Percentiles rank a stretch among this genome's conserved stretches.
Evolutionary conservation across 1,140 invertebrate genomes (phyloP).

Genomic region (Pseudobourletiella spinata): DNA sequence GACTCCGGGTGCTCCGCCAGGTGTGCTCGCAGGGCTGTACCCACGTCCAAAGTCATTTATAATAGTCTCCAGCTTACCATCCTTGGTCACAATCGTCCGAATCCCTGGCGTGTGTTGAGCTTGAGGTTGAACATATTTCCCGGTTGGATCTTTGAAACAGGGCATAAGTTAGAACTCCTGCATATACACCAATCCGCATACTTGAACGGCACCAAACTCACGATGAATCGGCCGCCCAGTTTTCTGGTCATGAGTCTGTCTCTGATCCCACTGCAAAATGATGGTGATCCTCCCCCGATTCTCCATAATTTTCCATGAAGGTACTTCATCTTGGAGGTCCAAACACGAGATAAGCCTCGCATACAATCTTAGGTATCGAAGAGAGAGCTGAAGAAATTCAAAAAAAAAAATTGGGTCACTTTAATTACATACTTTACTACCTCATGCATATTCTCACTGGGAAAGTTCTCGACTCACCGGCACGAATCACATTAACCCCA

Average conservation of each 20-base stretch:
- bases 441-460: no score
- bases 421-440: no score
- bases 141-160: background rate
- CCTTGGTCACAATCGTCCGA: slow-evolving; percentile 37
- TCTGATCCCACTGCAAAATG: slow-evolving; percentile 51
- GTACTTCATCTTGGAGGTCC: slow-evolving; percentile 79
- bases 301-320: slow-evolving; percentile 95
- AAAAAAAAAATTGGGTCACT: background rate
- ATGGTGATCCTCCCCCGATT: slow-evolving; percentile 88
- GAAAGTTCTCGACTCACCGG: slow-evolving; percentile 64
- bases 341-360: slow-evolving; percentile 88
- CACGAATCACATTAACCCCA: slow-evolving; percentile 81
- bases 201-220: no score
- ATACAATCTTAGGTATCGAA: slow-evolving; percentile 90
- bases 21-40: background rate
- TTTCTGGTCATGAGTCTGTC: slow-evolving; percentile 44
- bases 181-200: no score
- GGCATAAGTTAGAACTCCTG: no score
- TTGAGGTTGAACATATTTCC: background rate
- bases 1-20: background rate
- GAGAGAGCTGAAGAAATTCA: slow-evolving; percentile 60
- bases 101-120: slow-evolving; percentile 14
- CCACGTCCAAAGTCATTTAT: slow-evolving; percentile 44
- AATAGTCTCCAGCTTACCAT: slow-evolving; percentile 47
- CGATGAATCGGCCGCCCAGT: background rate